Conservation (phyloP, 2,888 invertebrate genomes). For the Drosophila paranaensis region DNA sequence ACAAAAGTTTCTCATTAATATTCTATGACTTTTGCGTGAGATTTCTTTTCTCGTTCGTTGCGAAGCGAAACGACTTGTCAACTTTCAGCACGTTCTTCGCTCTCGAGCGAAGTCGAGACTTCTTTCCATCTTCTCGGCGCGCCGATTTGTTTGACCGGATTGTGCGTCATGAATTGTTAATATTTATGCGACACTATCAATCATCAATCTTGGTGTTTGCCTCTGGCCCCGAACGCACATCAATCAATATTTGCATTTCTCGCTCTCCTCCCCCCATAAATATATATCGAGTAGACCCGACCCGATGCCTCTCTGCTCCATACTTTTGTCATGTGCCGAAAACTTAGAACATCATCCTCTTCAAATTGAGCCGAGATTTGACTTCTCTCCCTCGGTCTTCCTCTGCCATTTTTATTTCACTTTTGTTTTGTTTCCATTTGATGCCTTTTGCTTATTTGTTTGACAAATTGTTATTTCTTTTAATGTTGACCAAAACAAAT, state of each 20-base stretch:
- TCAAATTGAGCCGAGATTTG: constrained; percentile 30
- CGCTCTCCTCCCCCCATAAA: not conserved
- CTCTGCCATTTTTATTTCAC: constrained; percentile 6
- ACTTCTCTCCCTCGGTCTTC: constrained; percentile 1
- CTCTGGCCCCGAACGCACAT: constrained; percentile 39
- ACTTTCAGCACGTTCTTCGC: constrained; percentile 38
- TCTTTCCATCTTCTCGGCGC: not conserved
- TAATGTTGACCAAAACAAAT: constrained; percentile 60
- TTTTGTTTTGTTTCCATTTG: constrained; percentile 32
- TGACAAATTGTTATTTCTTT: constrained; percentile 62
- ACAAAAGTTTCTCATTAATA: constrained; percentile 58
- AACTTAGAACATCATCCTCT: constrained; percentile 38
- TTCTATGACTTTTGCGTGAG: constrained; percentile 65
- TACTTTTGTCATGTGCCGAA: constrained; percentile 15
- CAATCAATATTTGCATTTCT: constrained; percentile 71
- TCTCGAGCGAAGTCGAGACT: not conserved
- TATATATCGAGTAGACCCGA: constrained; percentile 1
- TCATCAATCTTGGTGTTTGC: constrained; percentile 64
- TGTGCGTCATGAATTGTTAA: constrained; percentile 76
- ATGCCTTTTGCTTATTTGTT: constrained; percentile 35
- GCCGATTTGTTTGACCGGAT: constrained; percentile 41
- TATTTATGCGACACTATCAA: constrained; percentile 78
- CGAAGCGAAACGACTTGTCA: constrained; percentile 32
- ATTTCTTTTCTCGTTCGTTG: constrained; percentile 23
- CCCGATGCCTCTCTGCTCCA: not conserved